phyloP scores from a whole-genome alignment of 2,888 invertebrate genomes.

The Dorcus parallelipipedus region DNA sequence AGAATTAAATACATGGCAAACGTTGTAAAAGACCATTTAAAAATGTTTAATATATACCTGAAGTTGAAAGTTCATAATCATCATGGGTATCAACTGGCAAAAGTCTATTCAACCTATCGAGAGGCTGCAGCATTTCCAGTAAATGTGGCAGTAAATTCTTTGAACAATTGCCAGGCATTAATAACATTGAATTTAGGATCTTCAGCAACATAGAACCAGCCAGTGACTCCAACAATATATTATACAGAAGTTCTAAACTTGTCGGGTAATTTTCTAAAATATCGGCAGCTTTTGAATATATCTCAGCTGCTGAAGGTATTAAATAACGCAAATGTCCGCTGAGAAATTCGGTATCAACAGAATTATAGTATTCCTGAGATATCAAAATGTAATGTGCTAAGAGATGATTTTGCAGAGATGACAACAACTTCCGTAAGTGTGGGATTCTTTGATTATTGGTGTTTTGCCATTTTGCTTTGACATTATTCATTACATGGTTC shows the following conservation, averaged over 20 bases:
- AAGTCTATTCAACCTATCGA: slow-evolving; percentile 47
- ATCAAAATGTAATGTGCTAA: slow-evolving; percentile 51
- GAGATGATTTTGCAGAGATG: slow-evolving; percentile 59
- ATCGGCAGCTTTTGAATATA: slow-evolving; percentile 40
- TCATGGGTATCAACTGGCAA: slow-evolving; percentile 43
- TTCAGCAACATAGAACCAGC: slow-evolving; percentile 59
- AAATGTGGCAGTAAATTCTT: slow-evolving; percentile 44
- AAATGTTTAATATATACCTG: slow-evolving; percentile 27
- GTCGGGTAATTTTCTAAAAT: slow-evolving; percentile 43
- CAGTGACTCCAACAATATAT: slow-evolving; percentile 54
- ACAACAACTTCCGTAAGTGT: slow-evolving; percentile 54
- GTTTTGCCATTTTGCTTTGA: slow-evolving; percentile 37
- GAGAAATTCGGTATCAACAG: slow-evolving; percentile 29
- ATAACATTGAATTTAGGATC: slow-evolving; percentile 54
- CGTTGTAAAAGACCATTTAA: background rate
- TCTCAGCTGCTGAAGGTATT: slow-evolving; percentile 38
- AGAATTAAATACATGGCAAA: background rate
- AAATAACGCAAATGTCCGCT: slow-evolving; percentile 39
- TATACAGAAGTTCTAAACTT: slow-evolving; percentile 46
- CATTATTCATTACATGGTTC: slow-evolving; percentile 33
- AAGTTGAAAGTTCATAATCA: slow-evolving; percentile 33
- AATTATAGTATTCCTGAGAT: slow-evolving; percentile 10
- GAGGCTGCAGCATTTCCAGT: slow-evolving; percentile 44
- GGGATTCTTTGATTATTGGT: slow-evolving; percentile 35
- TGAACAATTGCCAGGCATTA: slow-evolving; percentile 50